A percentile compares a stretch with the other conserved stretches of the same genome.
phyloP scores from a whole-genome alignment of 2,888 invertebrate species.

The Nineta flava region DNA sequence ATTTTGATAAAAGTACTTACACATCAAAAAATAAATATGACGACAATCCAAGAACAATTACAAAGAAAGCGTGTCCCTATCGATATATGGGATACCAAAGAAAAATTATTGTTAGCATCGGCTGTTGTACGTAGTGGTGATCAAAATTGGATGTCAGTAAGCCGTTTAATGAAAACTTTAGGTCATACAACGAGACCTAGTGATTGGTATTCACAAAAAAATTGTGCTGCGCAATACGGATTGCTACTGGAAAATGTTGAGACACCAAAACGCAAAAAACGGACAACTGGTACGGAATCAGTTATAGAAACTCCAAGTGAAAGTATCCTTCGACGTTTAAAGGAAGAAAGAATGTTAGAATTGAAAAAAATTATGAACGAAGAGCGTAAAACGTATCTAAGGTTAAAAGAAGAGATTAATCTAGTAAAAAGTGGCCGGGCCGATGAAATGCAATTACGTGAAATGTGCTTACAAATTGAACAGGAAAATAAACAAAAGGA shows the following conservation, averaged over 20 bases:
- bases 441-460: conserved; percentile 54
- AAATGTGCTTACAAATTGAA: conserved; percentile 60
- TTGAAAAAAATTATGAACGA: conserved; percentile 53
- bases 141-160: conserved; percentile 85
- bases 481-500: conserved; percentile 53
- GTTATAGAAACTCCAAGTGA: conserved; percentile 56
- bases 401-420: conserved; percentile 47
- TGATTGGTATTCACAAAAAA: conserved; percentile 84
- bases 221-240: conserved; percentile 81
- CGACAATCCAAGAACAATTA: conserved; percentile 27
- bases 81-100: conserved; percentile 74
- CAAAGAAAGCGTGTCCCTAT: conserved; percentile 50
- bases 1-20: no score
- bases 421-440: conserved; percentile 37
- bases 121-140: conserved; percentile 74
- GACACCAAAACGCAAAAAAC: conserved; percentile 71
- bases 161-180: conserved; percentile 59
- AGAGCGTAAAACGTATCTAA: conserved; percentile 57
- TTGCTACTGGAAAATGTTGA: conserved; percentile 66
- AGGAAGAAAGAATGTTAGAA: conserved; percentile 62
- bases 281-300: conserved; percentile 32
- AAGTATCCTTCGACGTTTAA: conserved; percentile 58
- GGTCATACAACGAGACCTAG: conserved; percentile 57
- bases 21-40: conserved; percentile 15
- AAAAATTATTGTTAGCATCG: conserved; percentile 73